A percentile compares a stretch with the other conserved stretches of the same genome.
These are phyloP conservation scores for Heliothis peltigera DNA, from an alignment of 2,888 invertebrate genomes.

Conservation along the genomic window DNA sequence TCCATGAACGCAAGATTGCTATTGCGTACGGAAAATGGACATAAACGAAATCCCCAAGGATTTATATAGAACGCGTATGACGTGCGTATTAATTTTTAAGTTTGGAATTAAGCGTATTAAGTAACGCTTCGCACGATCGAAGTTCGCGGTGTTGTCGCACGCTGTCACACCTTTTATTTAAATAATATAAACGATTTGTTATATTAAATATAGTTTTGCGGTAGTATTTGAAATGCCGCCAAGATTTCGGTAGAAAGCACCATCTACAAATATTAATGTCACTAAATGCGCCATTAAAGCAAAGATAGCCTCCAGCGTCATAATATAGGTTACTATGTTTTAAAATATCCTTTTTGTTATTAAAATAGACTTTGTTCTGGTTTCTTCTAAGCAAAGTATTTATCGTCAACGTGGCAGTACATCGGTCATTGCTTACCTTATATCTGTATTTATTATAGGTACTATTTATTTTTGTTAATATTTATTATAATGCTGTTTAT, in stretches of 20 bases:
- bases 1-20: slow-evolving; percentile 57
- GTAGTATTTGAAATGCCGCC: slow-evolving; percentile 83
- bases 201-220: slow-evolving; percentile 75
- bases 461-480: slow-evolving; percentile 33
- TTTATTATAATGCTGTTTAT: slow-evolving; percentile 14
- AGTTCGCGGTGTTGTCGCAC: slow-evolving; percentile 31
- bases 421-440: slow-evolving; percentile 38
- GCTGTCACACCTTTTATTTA: slow-evolving; percentile 64
- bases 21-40: slow-evolving; percentile 33
- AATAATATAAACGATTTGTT: slow-evolving; percentile 71
- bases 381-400: slow-evolving; percentile 63
- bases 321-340: slow-evolving; percentile 68
- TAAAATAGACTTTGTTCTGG: slow-evolving; percentile 62
- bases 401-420: slow-evolving; percentile 60
- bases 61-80: slow-evolving; percentile 20
- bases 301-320: slow-evolving; percentile 75
- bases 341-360: slow-evolving; percentile 68
- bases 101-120: slow-evolving; percentile 39
- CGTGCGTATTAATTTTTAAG: slow-evolving; percentile 40
- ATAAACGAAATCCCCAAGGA: slow-evolving; percentile 23
- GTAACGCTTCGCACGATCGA: slow-evolving; percentile 30
- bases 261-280: slow-evolving; percentile 81
- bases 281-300: slow-evolving; percentile 78
- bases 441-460: not conserved
- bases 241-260: slow-evolving; percentile 77